Percentiles rank a stretch among this genome's conserved stretches.
Evolutionary conservation across 2,888 invertebrate species (phyloP).

Genomic region (Phorcus lineatus): DNA sequence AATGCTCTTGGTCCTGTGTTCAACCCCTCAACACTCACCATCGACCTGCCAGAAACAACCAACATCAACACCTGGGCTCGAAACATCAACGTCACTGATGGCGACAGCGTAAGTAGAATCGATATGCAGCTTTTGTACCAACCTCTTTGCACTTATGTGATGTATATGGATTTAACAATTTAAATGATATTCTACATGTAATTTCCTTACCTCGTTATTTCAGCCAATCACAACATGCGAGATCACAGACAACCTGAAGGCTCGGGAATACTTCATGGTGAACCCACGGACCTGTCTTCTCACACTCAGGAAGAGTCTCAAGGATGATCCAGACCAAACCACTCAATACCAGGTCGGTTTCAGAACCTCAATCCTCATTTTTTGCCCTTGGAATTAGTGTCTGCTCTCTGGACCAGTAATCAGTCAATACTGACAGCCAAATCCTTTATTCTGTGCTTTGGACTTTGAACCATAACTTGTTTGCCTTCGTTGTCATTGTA

Average conservation of each 20-base stretch:
- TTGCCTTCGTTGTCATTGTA: too few species aligned
- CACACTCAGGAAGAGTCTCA: conserved; percentile 53
- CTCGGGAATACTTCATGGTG: conserved; percentile 60
- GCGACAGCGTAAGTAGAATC: conserved; percentile 62
- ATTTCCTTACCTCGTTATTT: neutral
- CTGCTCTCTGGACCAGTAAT: too few species aligned
- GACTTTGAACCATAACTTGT: too few species aligned
- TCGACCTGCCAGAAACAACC: conserved; percentile 54
- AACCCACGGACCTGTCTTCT: conserved; percentile 58
- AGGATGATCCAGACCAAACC: conserved; percentile 52
- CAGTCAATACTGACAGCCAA: too few species aligned
- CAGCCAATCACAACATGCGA: conserved; percentile 52
- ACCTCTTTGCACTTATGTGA: too few species aligned
- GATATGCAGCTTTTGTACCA: too few species aligned
- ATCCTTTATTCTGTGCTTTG: too few species aligned
- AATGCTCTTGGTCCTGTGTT: conserved; percentile 64
- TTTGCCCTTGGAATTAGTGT: too few species aligned
- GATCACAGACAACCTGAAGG: conserved; percentile 53
- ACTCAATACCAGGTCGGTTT: conserved; percentile 54
- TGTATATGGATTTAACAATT: too few species aligned
- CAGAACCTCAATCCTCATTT: neutral
- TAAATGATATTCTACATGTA: too few species aligned
- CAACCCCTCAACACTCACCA: conserved; percentile 45
- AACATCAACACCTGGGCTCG: conserved; percentile 51
- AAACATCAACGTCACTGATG: conserved; percentile 63